Conservation (phyloP, 2,888 invertebrate species). For the Cheiracanthium punctorium region DNA sequence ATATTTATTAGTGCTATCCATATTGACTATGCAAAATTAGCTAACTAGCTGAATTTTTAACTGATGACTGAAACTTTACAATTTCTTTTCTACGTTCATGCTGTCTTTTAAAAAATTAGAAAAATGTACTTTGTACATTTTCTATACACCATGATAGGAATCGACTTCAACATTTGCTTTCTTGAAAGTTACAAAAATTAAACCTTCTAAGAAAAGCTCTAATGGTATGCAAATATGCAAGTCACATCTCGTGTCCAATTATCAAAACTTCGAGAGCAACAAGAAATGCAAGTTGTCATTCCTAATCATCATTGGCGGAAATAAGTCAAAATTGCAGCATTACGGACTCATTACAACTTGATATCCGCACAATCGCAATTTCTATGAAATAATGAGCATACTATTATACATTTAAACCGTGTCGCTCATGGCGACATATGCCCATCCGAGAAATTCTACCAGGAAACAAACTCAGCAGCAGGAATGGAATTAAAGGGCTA, state of each 20-base stretch:
- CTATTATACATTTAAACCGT: slow-evolving; percentile 33
- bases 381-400: neutral
- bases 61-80: no score
- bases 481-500: neutral
- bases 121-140: no score
- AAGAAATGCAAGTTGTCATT: neutral
- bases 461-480: neutral
- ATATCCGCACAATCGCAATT: neutral
- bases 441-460: neutral
- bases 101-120: no score
- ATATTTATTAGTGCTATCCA: no score
- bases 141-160: no score
- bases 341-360: neutral
- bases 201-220: no score
- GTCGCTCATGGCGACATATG: slow-evolving; percentile 22
- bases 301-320: neutral
- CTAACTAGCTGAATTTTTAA: no score
- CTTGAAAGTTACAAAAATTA: no score
- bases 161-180: no score
- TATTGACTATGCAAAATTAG: no score
- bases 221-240: neutral
- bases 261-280: neutral
- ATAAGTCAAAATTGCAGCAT: neutral
- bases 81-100: no score
- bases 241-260: neutral